Base-by-base conservation (phyloP, 2,113 vertebrate species). In the Aegotheles bennettii region DNA sequence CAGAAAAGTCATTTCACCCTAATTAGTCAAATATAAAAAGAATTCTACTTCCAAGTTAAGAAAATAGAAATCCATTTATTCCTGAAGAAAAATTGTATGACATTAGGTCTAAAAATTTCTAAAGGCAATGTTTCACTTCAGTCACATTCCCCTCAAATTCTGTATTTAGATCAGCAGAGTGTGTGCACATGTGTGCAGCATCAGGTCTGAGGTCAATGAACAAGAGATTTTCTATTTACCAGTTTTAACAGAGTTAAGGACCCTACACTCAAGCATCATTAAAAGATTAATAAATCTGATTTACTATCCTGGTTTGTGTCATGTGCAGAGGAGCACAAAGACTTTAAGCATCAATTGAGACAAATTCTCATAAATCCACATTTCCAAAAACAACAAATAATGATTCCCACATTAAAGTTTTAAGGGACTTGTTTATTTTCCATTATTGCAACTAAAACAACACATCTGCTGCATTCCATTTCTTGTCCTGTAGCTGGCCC, bases 121-220 rank as follows among this genome's bases (percentile, higher is more conserved):
- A 24, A 71, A 42, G 3, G 4, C 6, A 63, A 4, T 21, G 3
- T 21, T 73, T 53, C 2, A 45, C 33, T 74, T 75, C 4, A 56
- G 53, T 53, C 36, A 69, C 38, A 31, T 83, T n/a, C 20, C n/a
- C 16, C 18, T 89, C 42, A 90, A 71, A 59, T 5, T 3, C 10
- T 43, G 5, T 20, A 50, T n/a, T 83, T 69, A 35, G 13, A 70
- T 35, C 36, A 74, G n/a, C n/a, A 87, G 24, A 86, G 19, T 8
- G 36, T 9, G 9, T 23, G 10, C 1, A 3, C 3, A 1, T 42
- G 25, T 16, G 4, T 19, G 14, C 8, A 61, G 4, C 78, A 13
- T 26, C 53, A 83, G 19, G 17, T 17, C 28, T 48, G 29, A 89
- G 16, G 28, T 74, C 70, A 92, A 36, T 6, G 7, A 93, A 64